These are phyloP conservation scores for Lepidocyrtinus sp. DNA, from an alignment of 2,888 invertebrate species.

Conservation along the genomic window DNA sequence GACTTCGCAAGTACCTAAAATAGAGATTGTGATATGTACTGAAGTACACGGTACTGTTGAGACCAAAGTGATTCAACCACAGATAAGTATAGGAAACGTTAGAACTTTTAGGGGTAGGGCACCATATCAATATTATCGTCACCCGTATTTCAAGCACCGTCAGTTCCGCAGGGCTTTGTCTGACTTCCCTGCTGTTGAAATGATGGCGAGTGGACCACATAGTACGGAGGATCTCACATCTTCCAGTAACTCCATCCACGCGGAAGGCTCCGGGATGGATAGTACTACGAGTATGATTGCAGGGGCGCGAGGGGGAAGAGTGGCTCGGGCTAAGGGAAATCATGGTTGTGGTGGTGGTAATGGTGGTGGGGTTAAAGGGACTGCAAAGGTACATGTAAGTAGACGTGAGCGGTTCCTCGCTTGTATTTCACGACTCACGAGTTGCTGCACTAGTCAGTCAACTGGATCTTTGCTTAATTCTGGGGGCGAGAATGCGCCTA, in stretches of 20 bases:
- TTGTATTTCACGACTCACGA: too few relatives aligned
- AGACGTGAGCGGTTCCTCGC: too few relatives aligned
- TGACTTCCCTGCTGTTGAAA: constrained; percentile 20
- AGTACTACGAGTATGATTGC: constrained; percentile 46
- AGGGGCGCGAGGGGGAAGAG: background rate
- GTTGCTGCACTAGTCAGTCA: too few relatives aligned
- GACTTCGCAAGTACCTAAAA: constrained; percentile 54
- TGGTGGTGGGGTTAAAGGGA: constrained; percentile 9
- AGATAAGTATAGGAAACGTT: background rate
- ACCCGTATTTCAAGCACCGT: background rate
- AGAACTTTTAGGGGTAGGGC: background rate
- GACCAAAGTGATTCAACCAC: constrained; percentile 44
- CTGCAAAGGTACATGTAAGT: too few relatives aligned
- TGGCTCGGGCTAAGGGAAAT: constrained; percentile 3
- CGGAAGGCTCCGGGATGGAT: constrained; percentile 10
- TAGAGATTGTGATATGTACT: constrained; percentile 56
- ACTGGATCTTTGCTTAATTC: too few relatives aligned
- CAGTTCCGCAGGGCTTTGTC: constrained; percentile 41
- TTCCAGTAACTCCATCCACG: background rate
- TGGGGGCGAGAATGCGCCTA: too few relatives aligned
- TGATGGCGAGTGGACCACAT: constrained; percentile 22
- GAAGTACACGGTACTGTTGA: constrained; percentile 52
- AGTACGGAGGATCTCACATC: constrained; percentile 1
- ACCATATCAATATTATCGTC: too few relatives aligned
- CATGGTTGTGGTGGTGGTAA: constrained; percentile 24